phyloP scores from a whole-genome alignment of 2,113 vertebrate species.

The Taxidea taxus region DNA sequence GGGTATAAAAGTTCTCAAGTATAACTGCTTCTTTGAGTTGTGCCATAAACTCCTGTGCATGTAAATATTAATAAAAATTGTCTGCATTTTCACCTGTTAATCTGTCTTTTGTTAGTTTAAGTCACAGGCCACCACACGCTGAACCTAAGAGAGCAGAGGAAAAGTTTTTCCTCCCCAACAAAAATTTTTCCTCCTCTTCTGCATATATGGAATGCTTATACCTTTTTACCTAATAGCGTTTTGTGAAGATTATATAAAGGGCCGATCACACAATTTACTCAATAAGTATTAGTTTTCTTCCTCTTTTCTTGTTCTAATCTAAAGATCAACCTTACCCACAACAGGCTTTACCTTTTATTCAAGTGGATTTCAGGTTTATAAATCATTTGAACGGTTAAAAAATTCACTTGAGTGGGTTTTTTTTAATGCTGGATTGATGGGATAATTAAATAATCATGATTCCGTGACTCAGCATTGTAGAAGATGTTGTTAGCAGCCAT shows the following conservation, averaged over 20 bases:
- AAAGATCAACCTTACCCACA: neutral
- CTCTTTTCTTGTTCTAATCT: neutral
- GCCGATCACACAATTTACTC: neutral
- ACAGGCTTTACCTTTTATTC: neutral
- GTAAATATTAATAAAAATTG: neutral
- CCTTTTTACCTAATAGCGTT: neutral
- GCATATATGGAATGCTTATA: neutral
- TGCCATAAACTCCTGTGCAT: neutral
- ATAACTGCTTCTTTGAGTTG: neutral
- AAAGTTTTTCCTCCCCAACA: neutral
- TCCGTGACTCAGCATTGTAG: neutral
- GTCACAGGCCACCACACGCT: neutral
- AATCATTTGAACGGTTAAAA: neutral
- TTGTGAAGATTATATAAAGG: neutral
- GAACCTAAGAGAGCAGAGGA: neutral
- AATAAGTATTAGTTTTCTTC: neutral
- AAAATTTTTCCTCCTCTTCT: neutral
- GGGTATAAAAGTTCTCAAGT: neutral
- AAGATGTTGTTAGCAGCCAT: conserved; percentile 8
- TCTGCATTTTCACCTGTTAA: neutral
- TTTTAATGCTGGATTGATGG: neutral
- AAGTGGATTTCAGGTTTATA: neutral
- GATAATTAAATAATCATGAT: neutral
- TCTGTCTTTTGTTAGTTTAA: neutral
- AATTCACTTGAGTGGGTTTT: neutral